phyloP scores from a whole-genome alignment of 2,888 invertebrate species.

The Dicyrtoma fusca region DNA sequence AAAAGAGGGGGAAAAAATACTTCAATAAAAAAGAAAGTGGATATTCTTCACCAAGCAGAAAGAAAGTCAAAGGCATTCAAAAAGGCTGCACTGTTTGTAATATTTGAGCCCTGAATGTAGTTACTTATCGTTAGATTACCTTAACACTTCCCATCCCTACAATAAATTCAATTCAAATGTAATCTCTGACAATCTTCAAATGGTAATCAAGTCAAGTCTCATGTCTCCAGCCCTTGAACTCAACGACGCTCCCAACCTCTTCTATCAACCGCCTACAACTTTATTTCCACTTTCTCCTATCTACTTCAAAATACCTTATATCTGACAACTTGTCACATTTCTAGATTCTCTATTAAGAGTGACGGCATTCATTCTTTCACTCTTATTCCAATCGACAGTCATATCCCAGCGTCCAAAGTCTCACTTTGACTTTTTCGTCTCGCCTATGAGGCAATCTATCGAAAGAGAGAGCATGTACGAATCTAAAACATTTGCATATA shows the following conservation, averaged over 20 bases:
- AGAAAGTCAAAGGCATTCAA: no score
- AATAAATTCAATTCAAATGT: constrained; percentile 10
- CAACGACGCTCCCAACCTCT: background rate
- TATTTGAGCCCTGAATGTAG: background rate
- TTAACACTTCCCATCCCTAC: background rate
- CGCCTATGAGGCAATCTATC: background rate
- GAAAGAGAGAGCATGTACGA: constrained; percentile 2
- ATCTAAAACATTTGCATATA: background rate
- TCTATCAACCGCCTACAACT: background rate
- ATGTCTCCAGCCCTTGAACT: background rate
- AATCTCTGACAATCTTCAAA: constrained; percentile 7
- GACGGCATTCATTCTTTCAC: background rate
- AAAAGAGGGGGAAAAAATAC: no score
- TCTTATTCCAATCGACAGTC: background rate
- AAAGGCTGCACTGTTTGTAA: no score
- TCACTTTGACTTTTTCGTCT: background rate
- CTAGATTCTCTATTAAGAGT: background rate
- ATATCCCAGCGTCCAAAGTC: background rate
- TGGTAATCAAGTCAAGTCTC: constrained; percentile 15
- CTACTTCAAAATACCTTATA: background rate
- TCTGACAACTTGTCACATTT: background rate
- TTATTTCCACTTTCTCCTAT: background rate
- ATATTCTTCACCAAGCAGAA: no score
- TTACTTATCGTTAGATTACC: constrained; percentile 18
- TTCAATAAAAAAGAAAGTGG: no score